These are phyloP conservation scores for Microdon myrmicae DNA, from an alignment of 2,888 invertebrate genomes.

Conservation along the genomic window DNA sequence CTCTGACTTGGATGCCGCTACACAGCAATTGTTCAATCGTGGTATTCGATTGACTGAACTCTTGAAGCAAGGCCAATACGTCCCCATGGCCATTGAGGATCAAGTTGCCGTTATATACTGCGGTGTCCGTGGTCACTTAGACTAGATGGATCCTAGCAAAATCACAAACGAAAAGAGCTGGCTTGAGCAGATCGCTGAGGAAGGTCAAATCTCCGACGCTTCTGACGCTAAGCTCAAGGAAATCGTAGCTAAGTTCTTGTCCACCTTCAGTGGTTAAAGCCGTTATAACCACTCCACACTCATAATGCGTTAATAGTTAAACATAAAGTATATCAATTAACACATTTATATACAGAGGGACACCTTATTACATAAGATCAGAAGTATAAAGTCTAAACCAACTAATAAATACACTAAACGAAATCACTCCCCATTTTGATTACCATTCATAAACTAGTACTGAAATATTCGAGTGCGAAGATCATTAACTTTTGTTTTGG, in stretches of 20 bases:
- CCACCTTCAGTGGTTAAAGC: slow-evolving; percentile 73
- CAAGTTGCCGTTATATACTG: slow-evolving; percentile 99
- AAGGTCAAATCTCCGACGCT: slow-evolving; percentile 90
- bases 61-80: slow-evolving; percentile 99
- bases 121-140: slow-evolving; percentile 97
- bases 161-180: slow-evolving; percentile 90
- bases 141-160: slow-evolving; percentile 97
- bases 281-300: too few relatives aligned
- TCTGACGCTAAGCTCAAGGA: slow-evolving; percentile 94
- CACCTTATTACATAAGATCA: too few relatives aligned
- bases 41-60: slow-evolving; percentile 98
- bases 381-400: too few relatives aligned
- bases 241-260: slow-evolving; percentile 89
- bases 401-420: too few relatives aligned
- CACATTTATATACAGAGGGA: too few relatives aligned
- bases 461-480: too few relatives aligned
- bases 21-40: slow-evolving; percentile 96
- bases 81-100: slow-evolving; percentile 99
- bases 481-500: too few relatives aligned
- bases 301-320: slow-evolving; percentile 21
- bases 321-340: too few relatives aligned
- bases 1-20: slow-evolving; percentile 98
- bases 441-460: too few relatives aligned
- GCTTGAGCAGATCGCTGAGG: slow-evolving; percentile 88
- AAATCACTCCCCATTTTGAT: too few relatives aligned